Evolutionary conservation across 1,140 invertebrate genomes (phyloP), one percentile per base, ranked within the genome.

Genomic region (Battus philenor): DNA sequence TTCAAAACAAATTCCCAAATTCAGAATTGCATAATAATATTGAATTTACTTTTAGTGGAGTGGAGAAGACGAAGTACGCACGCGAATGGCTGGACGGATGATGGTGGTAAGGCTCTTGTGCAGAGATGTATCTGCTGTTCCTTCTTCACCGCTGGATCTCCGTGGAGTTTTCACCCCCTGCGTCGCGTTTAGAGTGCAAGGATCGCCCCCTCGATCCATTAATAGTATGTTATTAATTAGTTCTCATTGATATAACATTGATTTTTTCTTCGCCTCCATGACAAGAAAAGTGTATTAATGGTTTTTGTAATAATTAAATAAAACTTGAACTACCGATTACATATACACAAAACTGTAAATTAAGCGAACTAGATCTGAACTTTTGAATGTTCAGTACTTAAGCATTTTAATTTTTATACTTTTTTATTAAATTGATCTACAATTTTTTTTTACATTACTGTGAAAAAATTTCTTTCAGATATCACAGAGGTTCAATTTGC

Each of bases 41-140:
- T n/a, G n/a, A n/a, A n/a, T n/a, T n/a, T n/a, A n/a, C n/a, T n/a
- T 88, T 10, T 77, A 95, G 92, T 96, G 95, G 95, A 89, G 91
- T 43, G 94, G 94, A 1, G 93, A 95, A 64, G 73, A 90, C 1
- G 91, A 92, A 20, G 79, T 94, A 1, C 88, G 93, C 9, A 81
- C 87, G 13, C 88, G 90, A 33, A 92, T 95, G 78, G 91, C 94
- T 58, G 94, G 94, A 0, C 89, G 93, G 30, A 87, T 96, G 7
- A 90, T 96, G 53, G 86, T 95, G 17, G 92, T 94, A 0, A 89
- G 92, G 50, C 76, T 96, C 6, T 89, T 94, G 45, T 96, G 95
- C 59, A 88, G 93, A 45, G 94, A 95, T 72, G 90, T 93, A 27
- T 86, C 89, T 0, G 86, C 88, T 0, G 67, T 84, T 11, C 88